Evolutionary conservation across 2,113 vertebrate species (phyloP), one percentile per base, ranked within the genome.

Genomic region (Odocoileus hemionus): DNA sequence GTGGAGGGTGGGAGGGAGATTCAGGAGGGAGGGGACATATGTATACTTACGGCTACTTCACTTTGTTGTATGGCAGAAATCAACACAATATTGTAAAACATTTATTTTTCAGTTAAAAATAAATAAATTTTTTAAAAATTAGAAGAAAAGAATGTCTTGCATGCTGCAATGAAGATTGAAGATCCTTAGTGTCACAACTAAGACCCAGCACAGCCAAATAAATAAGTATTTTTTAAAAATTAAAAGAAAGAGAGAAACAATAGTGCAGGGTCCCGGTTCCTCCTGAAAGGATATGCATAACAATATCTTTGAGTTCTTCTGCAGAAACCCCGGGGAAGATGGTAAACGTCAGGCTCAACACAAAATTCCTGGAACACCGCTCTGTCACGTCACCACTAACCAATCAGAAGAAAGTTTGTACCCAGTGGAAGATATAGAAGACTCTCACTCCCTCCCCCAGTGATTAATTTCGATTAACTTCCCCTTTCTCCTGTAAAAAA

Each of bases 91-190:
- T 7, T 76, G 70, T 43, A 25, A 76, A 43, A 26, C 70, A 43
- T 26, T 76, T 26, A 43, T 26, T 43, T 43, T 76, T 76, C 70
- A 43, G 70, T 43, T 76, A 76, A 76, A 76, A 76, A 76, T 76
- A 43, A 43, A 70, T 67, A 67, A 9, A 0, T 6, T 70, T 70
- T 74, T 70, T 43, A 39, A 74, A 74, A 74, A 74, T 43, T 39
- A 74, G 13, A 43, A 76, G n/a, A 25, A 76, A 76, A 43, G 25
- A 39, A 43, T 3, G 12, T 43, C 39, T 39, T 0, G 0, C 23
- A 15, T 76, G 39, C 39, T 76, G 70, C 70, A 39, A 26, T 15
- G 70, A 76, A 13, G 70, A 76, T 4, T 1, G 11, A 76, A 76
- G 70, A 26, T 26, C 39, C 39, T 76, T 7, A 26, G 70, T 76